These are phyloP conservation scores for Tachina lurida DNA, from an alignment of 2,888 invertebrate genomes.

Conservation along the genomic window DNA sequence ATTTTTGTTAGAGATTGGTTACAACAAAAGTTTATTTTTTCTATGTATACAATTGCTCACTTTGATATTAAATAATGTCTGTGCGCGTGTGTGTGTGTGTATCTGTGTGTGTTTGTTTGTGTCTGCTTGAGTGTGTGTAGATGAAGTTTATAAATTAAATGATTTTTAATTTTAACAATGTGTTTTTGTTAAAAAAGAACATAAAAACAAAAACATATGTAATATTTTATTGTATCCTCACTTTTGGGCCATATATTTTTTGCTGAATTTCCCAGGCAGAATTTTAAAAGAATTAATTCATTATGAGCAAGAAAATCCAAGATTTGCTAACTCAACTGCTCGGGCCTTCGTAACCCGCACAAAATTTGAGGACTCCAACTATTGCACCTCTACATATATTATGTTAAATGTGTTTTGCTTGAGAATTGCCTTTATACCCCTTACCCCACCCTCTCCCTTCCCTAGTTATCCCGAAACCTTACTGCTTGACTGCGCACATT, in stretches of 20 bases:
- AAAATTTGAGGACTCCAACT: no score
- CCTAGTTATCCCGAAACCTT: no score
- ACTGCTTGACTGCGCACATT: no score
- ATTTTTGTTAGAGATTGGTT: constrained; percentile 29
- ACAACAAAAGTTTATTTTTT: neutral
- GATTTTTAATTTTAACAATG: constrained; percentile 58
- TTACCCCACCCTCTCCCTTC: no score
- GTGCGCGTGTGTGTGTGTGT: neutral
- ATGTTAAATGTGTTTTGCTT: no score
- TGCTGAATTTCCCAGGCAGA: neutral
- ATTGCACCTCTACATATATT: no score
- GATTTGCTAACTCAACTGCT: no score
- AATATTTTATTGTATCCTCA: constrained; percentile 37
- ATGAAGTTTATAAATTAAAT: constrained; percentile 47
- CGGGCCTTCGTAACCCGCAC: no score
- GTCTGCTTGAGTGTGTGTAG: neutral
- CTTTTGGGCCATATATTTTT: neutral
- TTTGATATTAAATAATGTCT: constrained; percentile 7
- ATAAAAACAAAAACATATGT: constrained; percentile 24
- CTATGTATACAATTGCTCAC: constrained; percentile 11
- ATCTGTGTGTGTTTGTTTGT: neutral
- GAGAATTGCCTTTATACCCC: no score
- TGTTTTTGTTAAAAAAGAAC: constrained; percentile 17
- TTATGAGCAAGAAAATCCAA: no score
- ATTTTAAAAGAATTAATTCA: neutral